Evolutionary conservation across 2,797 vertebrate species (phyloP), one percentile per base, ranked within the genome.

Genomic region (Acridotheres tristis): DNA sequence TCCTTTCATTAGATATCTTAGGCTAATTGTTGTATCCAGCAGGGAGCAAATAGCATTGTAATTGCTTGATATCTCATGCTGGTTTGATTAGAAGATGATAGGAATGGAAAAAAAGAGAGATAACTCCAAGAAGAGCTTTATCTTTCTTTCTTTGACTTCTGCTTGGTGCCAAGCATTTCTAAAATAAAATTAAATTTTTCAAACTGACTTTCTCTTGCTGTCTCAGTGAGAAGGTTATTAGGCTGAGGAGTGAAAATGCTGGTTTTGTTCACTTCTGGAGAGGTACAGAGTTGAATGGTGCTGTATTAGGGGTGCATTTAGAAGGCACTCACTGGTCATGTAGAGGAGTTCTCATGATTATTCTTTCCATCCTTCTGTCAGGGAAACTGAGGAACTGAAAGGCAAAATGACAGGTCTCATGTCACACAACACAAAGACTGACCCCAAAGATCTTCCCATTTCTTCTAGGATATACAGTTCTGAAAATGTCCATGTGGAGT

Each of bases 21-120:
- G 84, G 88, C 94, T 97, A 97, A 97, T 97, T 96, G 96, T 94
- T 94, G 96, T 95, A 96, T 97, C 92, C 97, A 92, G 91, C 91
- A 89, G 96, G 90, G 97, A 96, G 95, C 93, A 97, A 97, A 97
- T 95, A 94, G 93, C 87, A 90, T 91, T 92, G 93, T 96, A 97
- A 97, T 97, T 96, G 97, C 96, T 97, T 95, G 96, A 89, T 96
- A 96, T 94, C 94, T 93, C 96, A 95, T 63, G 95, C 91, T 96
- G 96, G 84, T 93, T 94, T 96, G 95, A 97, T 97, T 93, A 93
- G 88, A 93, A 94, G 92, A 94, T 1, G 89, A 91, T 95, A 96
- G 59, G 92, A 94, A 96, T 74, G 67, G 73, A 42, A 55, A 76
- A 82, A 90, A 93, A 94, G 76, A 87, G 59, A 73, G 34, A 78